Conservation (phyloP, 2,888 invertebrate species). For the Buathra laborator region DNA sequence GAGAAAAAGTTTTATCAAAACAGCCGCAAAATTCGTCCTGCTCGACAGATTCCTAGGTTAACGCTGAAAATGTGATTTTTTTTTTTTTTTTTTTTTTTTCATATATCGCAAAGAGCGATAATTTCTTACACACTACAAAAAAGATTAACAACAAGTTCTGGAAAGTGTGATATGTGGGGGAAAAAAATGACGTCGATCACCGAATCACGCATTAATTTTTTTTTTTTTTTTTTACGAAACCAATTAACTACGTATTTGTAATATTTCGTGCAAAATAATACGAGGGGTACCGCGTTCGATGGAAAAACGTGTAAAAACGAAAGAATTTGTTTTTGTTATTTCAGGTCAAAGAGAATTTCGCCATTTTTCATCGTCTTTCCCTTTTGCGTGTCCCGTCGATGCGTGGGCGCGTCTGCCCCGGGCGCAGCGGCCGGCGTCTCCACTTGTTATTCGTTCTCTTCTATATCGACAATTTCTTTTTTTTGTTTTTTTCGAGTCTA, state of each 20-base stretch:
- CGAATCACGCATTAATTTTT: conserved; percentile 50
- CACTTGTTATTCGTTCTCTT: conserved; percentile 71
- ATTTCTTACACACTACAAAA: conserved; percentile 77
- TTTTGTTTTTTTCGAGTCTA: conserved; percentile 1
- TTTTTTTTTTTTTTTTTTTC: neutral
- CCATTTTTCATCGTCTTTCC: conserved; percentile 28
- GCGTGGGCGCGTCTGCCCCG: conserved; percentile 80
- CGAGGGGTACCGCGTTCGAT: neutral
- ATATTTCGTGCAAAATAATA: conserved; percentile 33
- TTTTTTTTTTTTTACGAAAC: neutral
- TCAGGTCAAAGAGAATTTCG: conserved; percentile 19
- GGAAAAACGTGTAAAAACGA: conserved; percentile 18
- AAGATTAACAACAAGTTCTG: conserved; percentile 28
- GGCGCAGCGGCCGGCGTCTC: conserved; percentile 80
- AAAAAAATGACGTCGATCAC: conserved; percentile 43
- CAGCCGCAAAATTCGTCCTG: conserved; percentile 77
- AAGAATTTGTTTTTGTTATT: conserved; percentile 38
- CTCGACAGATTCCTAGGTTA: conserved; percentile 74
- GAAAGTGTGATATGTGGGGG: conserved; percentile 3
- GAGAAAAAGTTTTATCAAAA: conserved; percentile 71
- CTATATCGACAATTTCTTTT: neutral
- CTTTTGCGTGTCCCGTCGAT: conserved; percentile 63
- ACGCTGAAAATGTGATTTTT: conserved; percentile 78
- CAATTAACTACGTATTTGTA: neutral
- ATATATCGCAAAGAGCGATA: conserved; percentile 40